A percentile compares a stretch with the other conserved stretches of the same genome.
These are phyloP conservation scores for Penelope pileata DNA, from an alignment of 2,113 vertebrate genomes.

Conservation along the genomic window DNA sequence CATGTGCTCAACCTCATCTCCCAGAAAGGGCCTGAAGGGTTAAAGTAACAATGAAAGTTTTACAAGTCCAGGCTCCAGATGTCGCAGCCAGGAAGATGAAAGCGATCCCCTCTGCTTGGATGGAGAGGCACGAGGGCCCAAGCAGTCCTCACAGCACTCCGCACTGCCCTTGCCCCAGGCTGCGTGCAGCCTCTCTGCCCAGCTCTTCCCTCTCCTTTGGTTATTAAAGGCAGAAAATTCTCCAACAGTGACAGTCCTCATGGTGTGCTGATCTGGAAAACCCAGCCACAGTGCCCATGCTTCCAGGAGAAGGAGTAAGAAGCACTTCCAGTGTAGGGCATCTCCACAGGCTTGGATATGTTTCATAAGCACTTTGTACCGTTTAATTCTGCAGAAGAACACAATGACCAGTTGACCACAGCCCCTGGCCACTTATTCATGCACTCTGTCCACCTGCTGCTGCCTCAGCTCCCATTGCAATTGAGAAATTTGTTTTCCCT, in stretches of 20 bases:
- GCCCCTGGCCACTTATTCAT: rapidly evolving
- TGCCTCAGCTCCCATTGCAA: neutral
- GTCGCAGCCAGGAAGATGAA: conserved; percentile 46
- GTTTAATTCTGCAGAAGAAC: neutral
- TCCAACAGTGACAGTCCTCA: conserved; percentile 14
- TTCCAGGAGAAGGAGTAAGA: neutral
- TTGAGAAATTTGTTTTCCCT: neutral
- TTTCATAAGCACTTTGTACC: neutral
- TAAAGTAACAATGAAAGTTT: conserved; percentile 25
- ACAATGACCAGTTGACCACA: too few species aligned
- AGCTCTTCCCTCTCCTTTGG: neutral
- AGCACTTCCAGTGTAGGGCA: neutral
- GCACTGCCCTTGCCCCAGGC: neutral
- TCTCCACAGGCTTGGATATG: neutral
- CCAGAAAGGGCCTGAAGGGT: neutral
- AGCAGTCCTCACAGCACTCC: neutral
- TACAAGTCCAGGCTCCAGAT: conserved; percentile 49
- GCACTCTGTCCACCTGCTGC: neutral
- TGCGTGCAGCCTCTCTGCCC: neutral
- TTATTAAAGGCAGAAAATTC: conserved; percentile 51
- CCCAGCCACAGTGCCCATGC: neutral
- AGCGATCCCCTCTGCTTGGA: neutral
- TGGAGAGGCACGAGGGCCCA: neutral
- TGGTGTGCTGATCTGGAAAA: neutral
- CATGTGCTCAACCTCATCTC: neutral